A percentile compares a stretch with the other conserved stretches of the same genome.
Evolutionary conservation across 1,140 invertebrate genomes (phyloP).

Genomic region (Andrena cerasifolii): DNA sequence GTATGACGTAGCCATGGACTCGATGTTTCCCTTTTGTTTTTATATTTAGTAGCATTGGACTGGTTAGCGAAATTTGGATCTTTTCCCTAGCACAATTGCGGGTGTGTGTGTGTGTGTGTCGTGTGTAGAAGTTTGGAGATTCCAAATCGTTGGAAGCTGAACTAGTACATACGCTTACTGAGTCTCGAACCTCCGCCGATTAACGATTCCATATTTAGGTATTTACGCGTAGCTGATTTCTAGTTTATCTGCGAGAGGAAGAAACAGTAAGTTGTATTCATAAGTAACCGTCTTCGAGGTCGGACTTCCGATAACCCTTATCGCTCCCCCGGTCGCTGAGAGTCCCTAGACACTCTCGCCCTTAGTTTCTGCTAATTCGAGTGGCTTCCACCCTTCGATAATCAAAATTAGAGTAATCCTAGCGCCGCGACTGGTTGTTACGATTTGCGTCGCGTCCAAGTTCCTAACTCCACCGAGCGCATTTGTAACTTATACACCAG

Average conservation of each 20-base stretch:
- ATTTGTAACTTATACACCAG: slow-evolving; percentile 26
- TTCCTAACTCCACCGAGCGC: slow-evolving; percentile 27
- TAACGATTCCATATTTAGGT: too few species aligned
- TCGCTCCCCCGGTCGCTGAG: too few species aligned
- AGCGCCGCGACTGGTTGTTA: not conserved
- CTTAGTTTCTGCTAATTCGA: too few species aligned
- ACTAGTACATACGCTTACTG: slow-evolving; percentile 23
- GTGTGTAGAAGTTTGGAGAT: not conserved
- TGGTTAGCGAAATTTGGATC: not conserved
- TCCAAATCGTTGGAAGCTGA: not conserved
- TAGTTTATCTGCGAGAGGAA: not conserved
- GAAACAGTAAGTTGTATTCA: not conserved
- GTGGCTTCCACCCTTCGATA: slow-evolving; percentile 7
- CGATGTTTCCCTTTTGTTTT: too few species aligned
- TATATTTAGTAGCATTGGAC: too few species aligned
- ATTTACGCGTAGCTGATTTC: not conserved
- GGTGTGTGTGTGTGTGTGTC: not conserved
- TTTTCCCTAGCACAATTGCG: not conserved
- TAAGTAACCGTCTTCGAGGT: too few species aligned
- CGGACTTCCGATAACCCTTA: too few species aligned
- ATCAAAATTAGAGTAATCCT: slow-evolving; percentile 40
- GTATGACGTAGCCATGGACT: too few species aligned
- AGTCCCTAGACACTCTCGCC: too few species aligned
- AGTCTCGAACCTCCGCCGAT: not conserved
- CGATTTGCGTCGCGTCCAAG: slow-evolving; percentile 10